phyloP scores from a whole-genome alignment of 2,113 vertebrate genomes.

The Gnathonemus longibarbis region DNA sequence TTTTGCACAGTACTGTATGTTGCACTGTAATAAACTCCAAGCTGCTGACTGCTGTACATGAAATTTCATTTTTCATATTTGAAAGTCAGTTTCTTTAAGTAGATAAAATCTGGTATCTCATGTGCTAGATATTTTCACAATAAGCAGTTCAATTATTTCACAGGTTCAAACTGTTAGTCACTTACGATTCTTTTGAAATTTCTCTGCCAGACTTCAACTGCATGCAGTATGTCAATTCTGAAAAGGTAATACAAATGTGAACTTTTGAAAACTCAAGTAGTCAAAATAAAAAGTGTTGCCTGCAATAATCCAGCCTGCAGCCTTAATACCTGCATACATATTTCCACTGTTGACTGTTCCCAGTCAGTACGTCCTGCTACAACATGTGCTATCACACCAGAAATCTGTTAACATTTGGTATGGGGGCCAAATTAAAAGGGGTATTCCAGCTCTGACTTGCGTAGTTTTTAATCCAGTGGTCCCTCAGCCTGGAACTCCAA shows the following conservation, averaged over 20 bases:
- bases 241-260: neutral
- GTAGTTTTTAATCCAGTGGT: neutral
- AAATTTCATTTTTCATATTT: neutral
- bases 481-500: neutral
- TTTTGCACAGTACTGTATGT: neutral
- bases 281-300: neutral
- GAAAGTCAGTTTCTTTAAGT: neutral
- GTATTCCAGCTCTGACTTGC: neutral
- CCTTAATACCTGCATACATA: neutral
- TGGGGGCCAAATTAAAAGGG: neutral
- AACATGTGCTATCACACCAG: neutral
- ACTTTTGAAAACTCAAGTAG: neutral
- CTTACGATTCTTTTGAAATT: constrained; percentile 83
- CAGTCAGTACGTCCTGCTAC: neutral
- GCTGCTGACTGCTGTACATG: neutral
- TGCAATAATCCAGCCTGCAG: neutral
- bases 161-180: constrained; percentile 16
- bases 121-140: neutral
- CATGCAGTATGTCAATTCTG: constrained; percentile 65
- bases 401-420: neutral
- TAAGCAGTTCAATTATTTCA: neutral
- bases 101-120: neutral
- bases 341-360: neutral
- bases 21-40: neutral
- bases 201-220: constrained; percentile 74